Percentiles rank a stretch among this genome's conserved stretches.
Evolutionary conservation across 2,888 invertebrate species (phyloP).

Genomic region (Trissoscelio sp.): DNA sequence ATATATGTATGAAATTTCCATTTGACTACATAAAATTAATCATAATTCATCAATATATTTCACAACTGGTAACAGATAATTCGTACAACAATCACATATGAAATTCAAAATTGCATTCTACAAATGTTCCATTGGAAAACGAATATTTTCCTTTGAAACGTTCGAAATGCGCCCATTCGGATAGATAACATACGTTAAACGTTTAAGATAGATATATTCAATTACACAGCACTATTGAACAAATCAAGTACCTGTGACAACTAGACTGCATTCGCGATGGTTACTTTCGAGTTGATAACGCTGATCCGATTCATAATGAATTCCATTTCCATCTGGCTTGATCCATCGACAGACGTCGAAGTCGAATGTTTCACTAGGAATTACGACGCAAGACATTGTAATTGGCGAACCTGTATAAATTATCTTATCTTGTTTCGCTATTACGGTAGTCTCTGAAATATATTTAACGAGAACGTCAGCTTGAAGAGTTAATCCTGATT

Average conservation of each 20-base stretch:
- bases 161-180: too few relatives aligned
- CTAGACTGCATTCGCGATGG: slow-evolving; percentile 72
- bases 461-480: slow-evolving; percentile 41
- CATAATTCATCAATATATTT: too few relatives aligned
- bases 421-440: slow-evolving; percentile 67
- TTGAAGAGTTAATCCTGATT: slow-evolving; percentile 53
- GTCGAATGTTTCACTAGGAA: slow-evolving; percentile 71
- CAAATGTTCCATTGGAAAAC: too few relatives aligned
- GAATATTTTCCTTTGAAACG: too few relatives aligned
- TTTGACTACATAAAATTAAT: too few relatives aligned
- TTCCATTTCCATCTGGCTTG: slow-evolving; percentile 77
- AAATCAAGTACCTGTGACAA: slow-evolving; percentile 71
- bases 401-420: slow-evolving; percentile 56
- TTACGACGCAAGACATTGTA: slow-evolving; percentile 72
- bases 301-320: slow-evolving; percentile 69
- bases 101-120: too few relatives aligned
- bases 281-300: slow-evolving; percentile 68
- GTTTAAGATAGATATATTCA: slow-evolving; percentile 48
- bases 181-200: slow-evolving; percentile 1
- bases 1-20: too few relatives aligned
- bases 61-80: too few relatives aligned
- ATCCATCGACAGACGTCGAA: slow-evolving; percentile 79
- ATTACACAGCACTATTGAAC: slow-evolving; percentile 20
- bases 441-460: slow-evolving; percentile 71
- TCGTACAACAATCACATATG: too few relatives aligned